phyloP scores from a whole-genome alignment of 2,113 vertebrate genomes.

The Pygoscelis antarcticus region DNA sequence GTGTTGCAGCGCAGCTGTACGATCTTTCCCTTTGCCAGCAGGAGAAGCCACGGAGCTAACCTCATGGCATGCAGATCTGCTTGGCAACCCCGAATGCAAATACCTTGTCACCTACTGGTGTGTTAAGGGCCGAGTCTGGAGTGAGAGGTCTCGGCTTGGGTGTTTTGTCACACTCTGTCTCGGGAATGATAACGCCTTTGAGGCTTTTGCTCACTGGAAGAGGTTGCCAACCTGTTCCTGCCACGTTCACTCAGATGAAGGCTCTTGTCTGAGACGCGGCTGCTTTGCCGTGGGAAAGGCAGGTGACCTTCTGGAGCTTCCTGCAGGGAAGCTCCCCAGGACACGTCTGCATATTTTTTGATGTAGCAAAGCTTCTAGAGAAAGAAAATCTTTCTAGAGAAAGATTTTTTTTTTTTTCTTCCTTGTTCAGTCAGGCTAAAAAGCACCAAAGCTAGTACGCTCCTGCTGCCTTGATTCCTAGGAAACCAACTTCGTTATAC shows the following conservation, averaged over 20 bases:
- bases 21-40: neutral
- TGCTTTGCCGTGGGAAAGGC: neutral
- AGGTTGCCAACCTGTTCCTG: neutral
- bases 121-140: neutral
- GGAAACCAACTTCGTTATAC: neutral
- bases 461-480: neutral
- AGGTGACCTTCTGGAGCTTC: neutral
- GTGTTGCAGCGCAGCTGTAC: accelerated
- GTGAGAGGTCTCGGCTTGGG: too few species aligned
- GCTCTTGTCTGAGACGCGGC: accelerated
- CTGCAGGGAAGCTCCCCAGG: neutral
- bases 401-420: neutral
- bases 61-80: accelerated
- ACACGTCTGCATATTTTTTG: neutral
- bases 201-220: neutral
- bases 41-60: neutral
- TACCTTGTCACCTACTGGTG: neutral
- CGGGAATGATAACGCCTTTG: accelerated
- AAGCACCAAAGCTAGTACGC: neutral
- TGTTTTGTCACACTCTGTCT: accelerated
- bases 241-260: neutral
- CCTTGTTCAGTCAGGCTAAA: neutral
- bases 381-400: neutral
- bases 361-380: neutral
- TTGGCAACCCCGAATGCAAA: neutral